phyloP scores from a whole-genome alignment of 1,140 invertebrate genomes.

The Heliconius eleuchia region DNA sequence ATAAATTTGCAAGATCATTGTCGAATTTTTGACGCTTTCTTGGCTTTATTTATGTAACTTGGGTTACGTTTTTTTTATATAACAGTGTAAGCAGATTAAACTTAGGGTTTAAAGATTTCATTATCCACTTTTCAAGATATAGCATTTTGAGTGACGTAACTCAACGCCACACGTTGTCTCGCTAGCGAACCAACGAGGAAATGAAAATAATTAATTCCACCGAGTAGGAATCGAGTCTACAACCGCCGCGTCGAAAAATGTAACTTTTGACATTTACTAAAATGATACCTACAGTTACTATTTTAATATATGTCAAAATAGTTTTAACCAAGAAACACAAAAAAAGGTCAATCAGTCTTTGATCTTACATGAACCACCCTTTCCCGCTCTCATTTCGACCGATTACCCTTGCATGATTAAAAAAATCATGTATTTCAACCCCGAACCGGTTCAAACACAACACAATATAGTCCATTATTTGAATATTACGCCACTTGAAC shows the following conservation, averaged over 20 bases:
- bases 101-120: too few species aligned
- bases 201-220: not conserved
- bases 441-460: constrained; percentile 46
- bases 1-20: constrained; percentile 13
- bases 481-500: constrained; percentile 65
- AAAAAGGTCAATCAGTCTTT: not conserved
- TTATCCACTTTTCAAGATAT: too few species aligned
- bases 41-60: not conserved
- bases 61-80: not conserved
- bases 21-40: not conserved
- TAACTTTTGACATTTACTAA: too few species aligned
- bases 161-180: not conserved
- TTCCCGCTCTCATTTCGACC: constrained; percentile 39
- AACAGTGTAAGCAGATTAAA: too few species aligned
- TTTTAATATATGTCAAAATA: not conserved
- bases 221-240: not conserved
- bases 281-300: not conserved
- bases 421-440: constrained; percentile 39
- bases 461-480: constrained; percentile 60
- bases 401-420: constrained; percentile 42
- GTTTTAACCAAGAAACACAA: not conserved
- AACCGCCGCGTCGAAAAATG: not conserved
- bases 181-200: not conserved
- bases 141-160: not conserved
- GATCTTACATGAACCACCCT: not conserved